Evolutionary conservation across 2,797 vertebrate species (phyloP), one percentile per base, ranked within the genome.

Genomic region (Fringilla coelebs): DNA sequence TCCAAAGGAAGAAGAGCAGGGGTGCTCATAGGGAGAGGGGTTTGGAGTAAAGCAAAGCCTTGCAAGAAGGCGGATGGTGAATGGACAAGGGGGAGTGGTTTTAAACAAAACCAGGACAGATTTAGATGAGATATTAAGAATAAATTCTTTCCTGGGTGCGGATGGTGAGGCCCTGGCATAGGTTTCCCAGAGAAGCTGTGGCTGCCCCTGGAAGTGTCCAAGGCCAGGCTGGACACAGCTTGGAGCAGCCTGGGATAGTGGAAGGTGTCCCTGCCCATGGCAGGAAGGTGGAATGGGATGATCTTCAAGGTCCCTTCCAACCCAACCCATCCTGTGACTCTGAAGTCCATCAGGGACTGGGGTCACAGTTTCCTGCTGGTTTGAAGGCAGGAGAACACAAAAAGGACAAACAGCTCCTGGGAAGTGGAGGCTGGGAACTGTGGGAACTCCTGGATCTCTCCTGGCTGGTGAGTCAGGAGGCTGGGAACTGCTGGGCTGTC

Each of bases 141-240:
- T 10, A 58, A 63, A 51, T 26, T 22, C 6, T 65, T 45, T 9
- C n/a, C 25, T 45, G 41, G 41, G 12, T 31, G 49, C 51, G 38
- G 7, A 11, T 34, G 43, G 4, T 0, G 1, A 58, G n/a, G 11
- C 12, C 20, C 72, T 70, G 65, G 57, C 38, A 45, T 8, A 71
- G 17, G 28, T 0, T 81, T 1, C 14, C 25, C 49, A 57, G 65
- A 63, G n/a, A 34, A 77, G 38, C 72, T 58, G n/a, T 38, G 57
- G 63, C 43, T 89, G 28, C 15, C 38, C 21, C 51, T 89, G 72
- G 65, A 8, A 71, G 3, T 77, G 45, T 45, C 20, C 65, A 71
- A 46, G 12, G 38, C 10, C 38, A 40, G 58, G 21, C 0, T 83
- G 57, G 15, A 46, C 0, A 0, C 17, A 14, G 8, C 25, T 46